Base-by-base conservation (phyloP, 2,113 vertebrate species). In the Gallinago jamesoni region DNA sequence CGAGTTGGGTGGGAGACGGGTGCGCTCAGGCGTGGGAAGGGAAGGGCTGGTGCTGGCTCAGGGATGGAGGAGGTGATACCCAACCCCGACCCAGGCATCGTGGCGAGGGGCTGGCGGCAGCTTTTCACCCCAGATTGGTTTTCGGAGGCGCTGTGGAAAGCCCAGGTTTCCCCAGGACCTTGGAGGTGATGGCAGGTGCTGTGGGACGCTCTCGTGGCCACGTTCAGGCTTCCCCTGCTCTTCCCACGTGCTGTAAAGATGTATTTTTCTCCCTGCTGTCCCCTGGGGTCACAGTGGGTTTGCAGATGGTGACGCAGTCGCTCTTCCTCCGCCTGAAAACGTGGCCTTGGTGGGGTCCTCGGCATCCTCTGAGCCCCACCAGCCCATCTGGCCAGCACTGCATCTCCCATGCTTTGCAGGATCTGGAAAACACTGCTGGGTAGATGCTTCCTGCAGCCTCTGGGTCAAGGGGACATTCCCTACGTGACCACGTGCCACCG, bases 1-100 rank as follows among this genome's bases (percentile, higher is more conserved):
- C 2, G 6, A 3, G 7, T 2, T 1, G 64, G 24, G n/a, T 37
- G 0, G 5, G n/a, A 25, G 41, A 19, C 0, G 20, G 33, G 20
- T 4, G 63, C 1, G 3, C 63, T 67, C 15, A 5, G 53, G 52
- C 2, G 2, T 25, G 25, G 2, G 7, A 17, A 30, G 43, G 37
- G 27, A 37, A 22, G 3, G 14, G 53, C 12, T 1, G 7, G 52
- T 37, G 41, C 39, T 1, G 7, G 31, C 5, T 4, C 37, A 28
- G 37, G 25, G n/a, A 19, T 5, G 7, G 20, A 41, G 31, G 24
- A 20, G 31, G 45, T 37, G 63, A 37, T 43, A 31, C 37, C 52
- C 43, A 39, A 37, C 21, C 31, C 31, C 0, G 5, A 52, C 13
- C 45, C 27, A 12, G 24, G 53, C 12, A 18, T 39, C 5, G 2